Evolutionary conservation across 2,113 vertebrate genomes (phyloP), one percentile per base, ranked within the genome.

Genomic region (Mormyrus iriodes): DNA sequence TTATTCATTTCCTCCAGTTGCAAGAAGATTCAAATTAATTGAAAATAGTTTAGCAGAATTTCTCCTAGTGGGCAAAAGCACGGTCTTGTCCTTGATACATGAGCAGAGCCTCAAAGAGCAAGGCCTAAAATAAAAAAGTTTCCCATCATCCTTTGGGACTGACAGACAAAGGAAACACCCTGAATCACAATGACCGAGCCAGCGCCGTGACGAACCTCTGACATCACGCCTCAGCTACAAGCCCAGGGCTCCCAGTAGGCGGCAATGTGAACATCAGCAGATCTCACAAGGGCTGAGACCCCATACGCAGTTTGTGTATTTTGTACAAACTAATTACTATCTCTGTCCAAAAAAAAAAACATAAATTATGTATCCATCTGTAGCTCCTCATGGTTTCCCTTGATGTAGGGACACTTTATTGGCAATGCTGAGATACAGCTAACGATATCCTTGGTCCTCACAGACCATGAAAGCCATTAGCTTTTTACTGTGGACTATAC

Each of bases 301-400:
- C 61, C 46, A 49, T 51, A 19, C 4, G 61, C 39, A 88, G 27
- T 76, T 49, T 49, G 44, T 85, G 83, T 49, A n/a, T 85, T 49
- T 49, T 51, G 83, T 27, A 48, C 83, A 49, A 85, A 49, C 83
- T 85, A 85, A 85, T 85, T 85, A 85, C 83, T 51, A 27, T 48
- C 83, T 49, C 44, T 46, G 46, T 51, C 48, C 44, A 51, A 85
- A 85, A 48, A 46, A 55, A 61, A 51, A 49, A 85, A 85, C 24
- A 85, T n/a, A 48, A 85, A 48, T 85, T 46, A 85, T 10, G 46
- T 24, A 49, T 51, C 83, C 83, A 48, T 85, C 46, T 85, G 83
- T 6, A 85, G 46, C 83, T 31, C 48, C 21, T 85, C 48, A 51
- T 51, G 83, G 46, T 24, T 51, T 51, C 24, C 48, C n/a, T 85